phyloP scores from a whole-genome alignment of 1,140 invertebrate species.

The Hyphantria cunea region DNA sequence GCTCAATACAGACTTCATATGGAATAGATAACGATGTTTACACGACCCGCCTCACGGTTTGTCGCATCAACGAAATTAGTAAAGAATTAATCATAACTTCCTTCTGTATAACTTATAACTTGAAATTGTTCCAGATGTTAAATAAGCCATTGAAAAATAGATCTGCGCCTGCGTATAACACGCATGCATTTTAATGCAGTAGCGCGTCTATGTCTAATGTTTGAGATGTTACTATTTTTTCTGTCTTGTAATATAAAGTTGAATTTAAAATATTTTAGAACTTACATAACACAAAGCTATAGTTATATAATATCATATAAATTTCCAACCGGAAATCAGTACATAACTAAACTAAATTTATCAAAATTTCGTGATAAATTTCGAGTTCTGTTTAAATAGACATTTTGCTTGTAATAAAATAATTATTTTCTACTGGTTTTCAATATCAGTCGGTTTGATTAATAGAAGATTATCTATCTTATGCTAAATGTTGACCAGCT shows the following conservation, averaged over 20 bases:
- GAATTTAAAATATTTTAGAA: background rate
- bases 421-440: background rate
- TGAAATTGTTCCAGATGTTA: background rate
- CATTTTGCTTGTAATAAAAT: too few relatives aligned
- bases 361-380: too few relatives aligned
- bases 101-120: constrained; percentile 7
- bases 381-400: too few relatives aligned
- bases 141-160: background rate
- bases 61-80: background rate
- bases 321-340: too few relatives aligned
- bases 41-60: constrained; percentile 26
- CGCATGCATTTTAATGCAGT: background rate
- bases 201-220: background rate
- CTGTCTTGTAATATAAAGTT: too few relatives aligned
- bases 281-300: background rate
- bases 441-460: constrained; percentile 2
- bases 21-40: constrained; percentile 25
- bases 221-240: background rate
- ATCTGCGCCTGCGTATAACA: background rate
- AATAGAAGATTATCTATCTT: constrained; percentile 30
- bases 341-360: too few relatives aligned
- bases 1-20: constrained; percentile 35
- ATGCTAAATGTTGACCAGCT: constrained; percentile 53
- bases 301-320: too few relatives aligned
- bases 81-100: constrained; percentile 10